Evolutionary conservation across 2,888 invertebrate species (phyloP).

Genomic region (Catocala nupta): DNA sequence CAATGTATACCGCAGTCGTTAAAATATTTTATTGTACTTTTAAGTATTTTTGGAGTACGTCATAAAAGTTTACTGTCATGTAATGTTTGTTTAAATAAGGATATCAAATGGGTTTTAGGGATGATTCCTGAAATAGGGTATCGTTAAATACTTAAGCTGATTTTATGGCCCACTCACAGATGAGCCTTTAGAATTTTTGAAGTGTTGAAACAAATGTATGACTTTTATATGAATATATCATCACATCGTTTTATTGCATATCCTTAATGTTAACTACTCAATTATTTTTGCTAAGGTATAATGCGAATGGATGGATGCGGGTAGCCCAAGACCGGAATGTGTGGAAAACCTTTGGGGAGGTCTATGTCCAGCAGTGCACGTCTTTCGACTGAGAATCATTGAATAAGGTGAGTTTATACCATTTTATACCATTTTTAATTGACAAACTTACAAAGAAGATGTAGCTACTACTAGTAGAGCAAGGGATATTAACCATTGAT

Average conservation of each 20-base stretch:
- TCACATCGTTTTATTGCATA: neutral
- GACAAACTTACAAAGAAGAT: too few relatives aligned
- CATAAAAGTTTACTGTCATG: conserved; percentile 47
- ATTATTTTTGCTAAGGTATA: too few relatives aligned
- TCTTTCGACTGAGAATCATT: too few relatives aligned
- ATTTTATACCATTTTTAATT: too few relatives aligned
- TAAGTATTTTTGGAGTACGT: conserved; percentile 38
- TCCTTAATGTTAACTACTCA: neutral
- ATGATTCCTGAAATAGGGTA: conserved; percentile 41
- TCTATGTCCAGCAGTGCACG: too few relatives aligned
- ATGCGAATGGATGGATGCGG: too few relatives aligned
- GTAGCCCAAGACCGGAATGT: too few relatives aligned
- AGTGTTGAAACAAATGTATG: neutral
- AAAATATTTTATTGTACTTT: conserved; percentile 39
- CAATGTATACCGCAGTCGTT: conserved; percentile 18
- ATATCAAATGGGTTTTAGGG: conserved; percentile 49
- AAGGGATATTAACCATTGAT: too few relatives aligned
- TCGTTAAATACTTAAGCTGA: conserved; percentile 47
- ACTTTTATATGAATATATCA: too few relatives aligned
- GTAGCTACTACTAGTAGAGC: too few relatives aligned
- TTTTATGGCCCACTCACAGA: conserved; percentile 42
- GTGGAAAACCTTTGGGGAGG: too few relatives aligned
- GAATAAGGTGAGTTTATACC: too few relatives aligned
- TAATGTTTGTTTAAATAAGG: conserved; percentile 54
- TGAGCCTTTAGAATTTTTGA: conserved; percentile 26